phyloP scores from a whole-genome alignment of 2,113 vertebrate genomes.

The Vulpes lagopus region DNA sequence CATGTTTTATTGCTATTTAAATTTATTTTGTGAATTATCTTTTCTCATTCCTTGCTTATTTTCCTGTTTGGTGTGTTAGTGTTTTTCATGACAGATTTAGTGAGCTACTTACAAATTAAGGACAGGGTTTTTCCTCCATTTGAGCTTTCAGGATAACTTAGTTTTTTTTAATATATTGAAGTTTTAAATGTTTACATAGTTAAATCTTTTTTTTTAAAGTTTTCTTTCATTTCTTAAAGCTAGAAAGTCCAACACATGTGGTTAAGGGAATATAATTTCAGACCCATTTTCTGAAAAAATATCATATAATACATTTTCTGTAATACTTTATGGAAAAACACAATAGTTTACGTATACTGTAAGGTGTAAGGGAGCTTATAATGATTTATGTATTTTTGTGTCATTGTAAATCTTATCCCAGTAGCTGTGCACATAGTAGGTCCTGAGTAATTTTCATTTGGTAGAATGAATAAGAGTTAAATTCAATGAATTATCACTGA shows the following conservation, averaged over 20 bases:
- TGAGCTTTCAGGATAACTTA: background rate
- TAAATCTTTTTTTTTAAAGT: background rate
- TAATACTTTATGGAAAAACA: background rate
- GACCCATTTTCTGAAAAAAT: conserved; percentile 2
- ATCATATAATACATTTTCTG: background rate
- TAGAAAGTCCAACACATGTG: background rate
- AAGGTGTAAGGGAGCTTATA: background rate
- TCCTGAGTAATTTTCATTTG: background rate
- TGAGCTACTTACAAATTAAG: background rate
- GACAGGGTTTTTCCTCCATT: background rate
- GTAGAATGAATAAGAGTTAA: background rate
- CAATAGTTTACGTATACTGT: background rate
- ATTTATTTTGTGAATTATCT: conserved; percentile 6
- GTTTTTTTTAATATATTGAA: background rate
- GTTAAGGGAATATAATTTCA: conserved; percentile 29
- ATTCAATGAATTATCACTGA: background rate
- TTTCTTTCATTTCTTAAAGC: background rate
- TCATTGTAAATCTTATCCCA: background rate
- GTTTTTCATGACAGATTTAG: conserved; percentile 30
- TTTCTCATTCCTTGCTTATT: background rate
- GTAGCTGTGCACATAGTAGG: background rate
- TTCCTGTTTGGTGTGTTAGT: background rate
- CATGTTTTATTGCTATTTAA: conserved; percentile 11
- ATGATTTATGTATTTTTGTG: background rate
- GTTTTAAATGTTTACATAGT: background rate